Evolutionary conservation across 2,888 invertebrate species (phyloP).

Genomic region (Troilus luridus): DNA sequence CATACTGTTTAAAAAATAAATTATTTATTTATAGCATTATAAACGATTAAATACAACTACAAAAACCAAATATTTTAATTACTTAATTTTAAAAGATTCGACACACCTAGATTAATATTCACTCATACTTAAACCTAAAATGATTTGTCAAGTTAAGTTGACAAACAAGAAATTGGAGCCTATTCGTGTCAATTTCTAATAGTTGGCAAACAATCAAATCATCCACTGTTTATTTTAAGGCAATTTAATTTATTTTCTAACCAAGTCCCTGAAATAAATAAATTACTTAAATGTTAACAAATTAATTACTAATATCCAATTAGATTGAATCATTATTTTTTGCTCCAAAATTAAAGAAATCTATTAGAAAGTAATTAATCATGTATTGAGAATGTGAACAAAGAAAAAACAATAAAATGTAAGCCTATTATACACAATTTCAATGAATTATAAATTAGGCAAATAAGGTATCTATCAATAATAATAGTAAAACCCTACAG

Average conservation of each 20-base stretch:
- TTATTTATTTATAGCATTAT: no score
- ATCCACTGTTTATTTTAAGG: neutral
- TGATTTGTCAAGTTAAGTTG: neutral
- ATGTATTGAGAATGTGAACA: neutral
- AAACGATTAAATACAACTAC: neutral
- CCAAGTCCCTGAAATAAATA: neutral
- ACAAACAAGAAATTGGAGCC: neutral
- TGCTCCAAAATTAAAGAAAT: neutral
- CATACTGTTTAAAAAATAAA: no score
- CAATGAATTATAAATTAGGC: neutral
- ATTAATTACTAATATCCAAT: neutral
- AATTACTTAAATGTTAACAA: neutral
- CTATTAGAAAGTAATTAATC: neutral
- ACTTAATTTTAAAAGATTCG: neutral
- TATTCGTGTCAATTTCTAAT: neutral
- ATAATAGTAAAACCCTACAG: neutral
- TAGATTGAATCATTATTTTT: neutral
- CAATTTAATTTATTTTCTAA: neutral
- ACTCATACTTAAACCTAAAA: neutral
- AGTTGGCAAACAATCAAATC: neutral
- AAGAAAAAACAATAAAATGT: neutral
- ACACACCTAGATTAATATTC: neutral
- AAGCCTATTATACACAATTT: neutral
- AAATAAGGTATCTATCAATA: neutral
- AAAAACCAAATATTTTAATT: neutral